Evolutionary conservation across 1,140 invertebrate species (phyloP), one percentile per base, ranked within the genome.

Genomic region (Drosophila kikkawai): DNA sequence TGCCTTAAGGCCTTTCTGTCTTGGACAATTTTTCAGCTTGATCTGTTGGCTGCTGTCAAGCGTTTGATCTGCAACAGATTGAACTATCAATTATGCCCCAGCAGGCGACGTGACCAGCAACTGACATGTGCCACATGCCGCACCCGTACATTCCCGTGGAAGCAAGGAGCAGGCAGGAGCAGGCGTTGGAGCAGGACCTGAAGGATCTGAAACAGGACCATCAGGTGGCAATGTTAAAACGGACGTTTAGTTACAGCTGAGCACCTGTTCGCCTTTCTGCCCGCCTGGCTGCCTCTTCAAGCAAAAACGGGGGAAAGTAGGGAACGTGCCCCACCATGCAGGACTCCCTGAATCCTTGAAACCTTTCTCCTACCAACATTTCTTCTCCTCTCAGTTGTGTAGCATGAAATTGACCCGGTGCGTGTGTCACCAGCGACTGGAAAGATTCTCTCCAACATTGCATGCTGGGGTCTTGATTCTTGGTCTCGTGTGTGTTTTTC

Each of bases 21-120:
- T 39, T 68, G 67, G 66, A 76, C 85, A 84, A 88, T 88, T 90
- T 88, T 84, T 88, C 84, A 88, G 84, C 73, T 84, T 88, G 84
- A 88, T 88, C 84, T 84, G 85, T 84, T 84, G 85, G 84, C 77
- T 78, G 84, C 80, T 88, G 84, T 84, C 84, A 88, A 88, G 84
- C 84, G 81, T 88, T 88, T 88, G 84, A 88, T 88, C 84, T 90
- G 84, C 84, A 84, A 87, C 84, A 87, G 84, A 87, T 87, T 87
- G 84, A 87, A 87, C 84, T 87, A 87, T 87, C 84, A 87, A 87
- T 87, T 87, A 87, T 88, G 80, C 74, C 61, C 63, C 61, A 51
- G 64, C 68, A 80, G 9, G 32, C 37, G 74, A 87, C 84, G 84
- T 87, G 84, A 87, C 85, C 78, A 80, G 69, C 64, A 65, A 57